Conservation (phyloP, 2,113 vertebrate genomes). For the Eudyptes chrysolophus region DNA sequence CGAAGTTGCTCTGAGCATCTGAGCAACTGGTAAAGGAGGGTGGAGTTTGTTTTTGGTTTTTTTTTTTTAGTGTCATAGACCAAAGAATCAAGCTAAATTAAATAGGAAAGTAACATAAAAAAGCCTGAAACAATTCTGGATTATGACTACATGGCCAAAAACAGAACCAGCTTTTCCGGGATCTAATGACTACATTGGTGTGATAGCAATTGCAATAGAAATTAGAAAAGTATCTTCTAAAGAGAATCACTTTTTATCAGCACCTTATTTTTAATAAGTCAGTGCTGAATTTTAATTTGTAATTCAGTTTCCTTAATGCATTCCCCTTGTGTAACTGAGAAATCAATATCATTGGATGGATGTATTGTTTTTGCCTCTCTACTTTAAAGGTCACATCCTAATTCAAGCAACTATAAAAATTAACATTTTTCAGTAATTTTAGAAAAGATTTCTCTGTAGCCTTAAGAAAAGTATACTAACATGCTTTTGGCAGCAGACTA, state of each 20-base stretch:
- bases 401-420: conserved; percentile 5
- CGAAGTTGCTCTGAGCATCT: not conserved
- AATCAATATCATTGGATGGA: not conserved
- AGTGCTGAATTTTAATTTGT: conserved; percentile 38
- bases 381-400: not conserved
- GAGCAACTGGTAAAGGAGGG: not conserved
- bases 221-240: conserved; percentile 4
- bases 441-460: not conserved
- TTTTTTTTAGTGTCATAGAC: not conserved
- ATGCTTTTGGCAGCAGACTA: not conserved
- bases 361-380: not conserved
- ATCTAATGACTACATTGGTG: not conserved
- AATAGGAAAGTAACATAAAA: not conserved
- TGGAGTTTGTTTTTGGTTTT: too few relatives aligned
- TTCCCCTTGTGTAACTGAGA: not conserved
- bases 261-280: conserved; percentile 46
- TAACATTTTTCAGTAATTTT: not conserved
- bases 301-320: conserved; percentile 15
- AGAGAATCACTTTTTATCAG: conserved; percentile 35
- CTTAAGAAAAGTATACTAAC: not conserved
- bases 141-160: not conserved
- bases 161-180: not conserved
- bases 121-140: not conserved
- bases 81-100: not conserved
- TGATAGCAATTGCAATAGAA: not conserved